These are phyloP conservation scores for Sylvia borin DNA, from an alignment of 2,797 vertebrate species.

Conservation along the genomic window DNA sequence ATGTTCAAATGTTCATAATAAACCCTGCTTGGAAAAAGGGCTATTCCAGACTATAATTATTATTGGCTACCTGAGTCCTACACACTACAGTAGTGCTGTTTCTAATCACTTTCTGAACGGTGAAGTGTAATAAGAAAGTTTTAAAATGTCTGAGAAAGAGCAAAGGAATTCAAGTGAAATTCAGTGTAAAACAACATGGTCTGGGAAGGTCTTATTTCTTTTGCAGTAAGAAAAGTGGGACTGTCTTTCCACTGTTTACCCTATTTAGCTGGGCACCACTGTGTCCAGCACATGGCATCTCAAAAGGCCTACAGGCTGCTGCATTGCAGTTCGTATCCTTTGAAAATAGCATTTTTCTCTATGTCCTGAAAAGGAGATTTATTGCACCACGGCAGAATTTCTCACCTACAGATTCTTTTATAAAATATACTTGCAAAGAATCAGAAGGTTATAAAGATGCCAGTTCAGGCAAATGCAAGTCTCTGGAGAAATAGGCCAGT, in stretches of 20 bases:
- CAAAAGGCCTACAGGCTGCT: background rate
- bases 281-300: background rate
- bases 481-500: background rate
- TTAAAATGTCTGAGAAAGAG: background rate
- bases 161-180: background rate
- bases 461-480: background rate
- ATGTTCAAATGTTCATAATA: background rate
- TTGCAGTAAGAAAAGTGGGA: background rate
- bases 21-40: background rate
- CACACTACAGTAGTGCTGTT: background rate
- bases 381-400: background rate
- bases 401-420: background rate
- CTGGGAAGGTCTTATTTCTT: background rate
- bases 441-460: slow-evolving; percentile 9
- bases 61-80: background rate
- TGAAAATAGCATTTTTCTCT: background rate
- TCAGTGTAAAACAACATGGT: background rate
- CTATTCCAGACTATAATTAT: background rate
- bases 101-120: background rate
- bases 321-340: background rate
- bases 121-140: background rate
- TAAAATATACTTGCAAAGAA: slow-evolving; percentile 17
- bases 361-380: background rate
- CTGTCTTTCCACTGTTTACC: background rate
- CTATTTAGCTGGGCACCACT: background rate